These are phyloP conservation scores for Emmelina monodactyla DNA, from an alignment of 2,888 invertebrate species.

Conservation along the genomic window DNA sequence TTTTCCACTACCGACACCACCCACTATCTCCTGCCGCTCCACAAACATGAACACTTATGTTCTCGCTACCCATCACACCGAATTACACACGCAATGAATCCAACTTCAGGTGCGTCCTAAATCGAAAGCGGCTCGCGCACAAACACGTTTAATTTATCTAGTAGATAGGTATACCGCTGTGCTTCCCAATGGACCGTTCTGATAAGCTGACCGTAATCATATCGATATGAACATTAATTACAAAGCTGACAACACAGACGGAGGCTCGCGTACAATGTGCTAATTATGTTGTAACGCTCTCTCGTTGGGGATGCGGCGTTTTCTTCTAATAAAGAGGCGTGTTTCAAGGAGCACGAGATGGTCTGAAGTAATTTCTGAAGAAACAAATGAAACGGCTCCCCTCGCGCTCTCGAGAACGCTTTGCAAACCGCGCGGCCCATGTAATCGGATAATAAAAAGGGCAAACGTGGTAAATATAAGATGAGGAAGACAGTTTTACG, in stretches of 20 bases:
- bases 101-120: too few relatives aligned
- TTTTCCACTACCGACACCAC: constrained; percentile 29
- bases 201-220: constrained; percentile 57
- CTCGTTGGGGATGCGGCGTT: neutral
- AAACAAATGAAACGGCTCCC: constrained; percentile 66
- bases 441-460: constrained; percentile 68
- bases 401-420: constrained; percentile 49
- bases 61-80: constrained; percentile 14
- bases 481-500: constrained; percentile 68
- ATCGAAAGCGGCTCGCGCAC: too few relatives aligned
- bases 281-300: neutral
- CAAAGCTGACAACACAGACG: too few relatives aligned
- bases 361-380: constrained; percentile 60
- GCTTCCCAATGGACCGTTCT: constrained; percentile 38
- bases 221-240: constrained; percentile 54
- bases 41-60: constrained; percentile 26
- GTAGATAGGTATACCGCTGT: constrained; percentile 24
- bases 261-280: neutral
- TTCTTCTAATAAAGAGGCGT: constrained; percentile 16
- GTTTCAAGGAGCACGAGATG: constrained; percentile 29
- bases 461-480: constrained; percentile 67
- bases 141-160: constrained; percentile 5
- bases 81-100: constrained; percentile 12
- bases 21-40: constrained; percentile 26
- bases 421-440: constrained; percentile 61